Conservation (phyloP, 2,888 invertebrate genomes). For the Strigamia crassipes region DNA sequence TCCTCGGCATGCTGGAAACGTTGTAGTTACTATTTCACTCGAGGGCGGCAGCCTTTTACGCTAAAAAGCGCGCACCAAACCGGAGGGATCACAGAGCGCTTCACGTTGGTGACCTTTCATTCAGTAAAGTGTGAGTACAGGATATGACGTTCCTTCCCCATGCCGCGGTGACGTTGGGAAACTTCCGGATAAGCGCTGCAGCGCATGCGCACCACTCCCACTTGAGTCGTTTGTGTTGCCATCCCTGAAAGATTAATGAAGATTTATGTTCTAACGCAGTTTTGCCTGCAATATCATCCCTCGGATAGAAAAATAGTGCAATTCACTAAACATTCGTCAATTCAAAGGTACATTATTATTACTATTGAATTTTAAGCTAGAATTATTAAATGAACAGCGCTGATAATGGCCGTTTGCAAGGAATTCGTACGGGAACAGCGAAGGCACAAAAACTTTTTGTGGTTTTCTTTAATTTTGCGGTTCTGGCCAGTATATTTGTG, state of each 20-base stretch:
- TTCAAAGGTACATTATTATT: background rate
- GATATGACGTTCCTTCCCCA: conserved; percentile 50
- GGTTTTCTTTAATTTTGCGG: background rate
- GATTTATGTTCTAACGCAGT: conserved; percentile 43
- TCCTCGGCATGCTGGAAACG: conserved; percentile 60
- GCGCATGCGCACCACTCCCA: conserved; percentile 44
- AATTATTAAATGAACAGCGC: background rate
- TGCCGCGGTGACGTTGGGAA: conserved; percentile 37
- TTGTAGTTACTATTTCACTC: conserved; percentile 47
- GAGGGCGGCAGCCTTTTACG: conserved; percentile 50
- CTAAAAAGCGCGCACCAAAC: conserved; percentile 51
- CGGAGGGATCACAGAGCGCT: conserved; percentile 51
- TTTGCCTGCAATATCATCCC: conserved; percentile 1
- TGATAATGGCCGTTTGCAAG: background rate
- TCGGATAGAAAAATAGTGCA: conserved; percentile 2
- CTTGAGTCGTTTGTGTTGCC: conserved; percentile 23
- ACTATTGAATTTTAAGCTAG: background rate
- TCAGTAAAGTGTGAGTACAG: conserved; percentile 52
- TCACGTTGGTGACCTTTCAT: conserved; percentile 52
- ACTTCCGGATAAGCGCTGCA: conserved; percentile 24
- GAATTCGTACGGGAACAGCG: background rate
- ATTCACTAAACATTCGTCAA: background rate
- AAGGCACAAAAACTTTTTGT: background rate
- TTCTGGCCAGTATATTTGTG: background rate
- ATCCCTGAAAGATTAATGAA: conserved; percentile 47